phyloP scores from a whole-genome alignment of 2,113 vertebrate genomes.

The Protobothrops mucrosquamatus region DNA sequence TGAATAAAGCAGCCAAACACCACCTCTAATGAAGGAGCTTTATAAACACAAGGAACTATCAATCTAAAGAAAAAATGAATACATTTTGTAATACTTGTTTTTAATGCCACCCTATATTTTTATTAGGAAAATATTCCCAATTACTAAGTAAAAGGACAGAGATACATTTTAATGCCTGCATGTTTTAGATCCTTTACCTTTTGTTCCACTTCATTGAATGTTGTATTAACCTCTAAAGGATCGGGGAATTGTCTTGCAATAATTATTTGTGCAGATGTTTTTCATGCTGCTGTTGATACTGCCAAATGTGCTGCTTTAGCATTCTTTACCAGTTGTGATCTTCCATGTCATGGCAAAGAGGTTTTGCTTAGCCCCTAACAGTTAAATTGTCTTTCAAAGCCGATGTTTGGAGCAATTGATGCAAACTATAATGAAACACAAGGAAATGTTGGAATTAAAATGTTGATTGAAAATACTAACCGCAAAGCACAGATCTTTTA shows the following conservation, averaged over 20 bases:
- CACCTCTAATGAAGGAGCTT: not conserved
- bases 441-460: not conserved
- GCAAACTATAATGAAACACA: not conserved
- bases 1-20: not conserved
- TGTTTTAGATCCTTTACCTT: slow-evolving; percentile 3
- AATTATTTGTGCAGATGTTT: slow-evolving; percentile 19
- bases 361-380: not conserved
- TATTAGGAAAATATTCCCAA: not conserved
- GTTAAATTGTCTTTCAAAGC: not conserved
- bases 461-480: not conserved
- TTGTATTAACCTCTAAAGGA: slow-evolving; percentile 31
- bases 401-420: not conserved
- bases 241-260: slow-evolving; percentile 11
- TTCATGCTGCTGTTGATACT: slow-evolving; percentile 30
- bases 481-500: not conserved
- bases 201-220: not conserved
- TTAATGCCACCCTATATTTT: not conserved
- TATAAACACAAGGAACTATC: not conserved
- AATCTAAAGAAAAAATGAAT: not conserved
- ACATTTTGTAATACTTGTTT: not conserved
- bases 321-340: slow-evolving; percentile 19
- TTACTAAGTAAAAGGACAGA: slow-evolving; percentile 13
- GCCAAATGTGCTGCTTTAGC: slow-evolving; percentile 12
- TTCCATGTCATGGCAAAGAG: not conserved
- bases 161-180: not conserved